Percentiles rank a stretch among this genome's conserved stretches.
Conservation (phyloP, 2,797 vertebrate species). For the Oryzias sinensis region DNA sequence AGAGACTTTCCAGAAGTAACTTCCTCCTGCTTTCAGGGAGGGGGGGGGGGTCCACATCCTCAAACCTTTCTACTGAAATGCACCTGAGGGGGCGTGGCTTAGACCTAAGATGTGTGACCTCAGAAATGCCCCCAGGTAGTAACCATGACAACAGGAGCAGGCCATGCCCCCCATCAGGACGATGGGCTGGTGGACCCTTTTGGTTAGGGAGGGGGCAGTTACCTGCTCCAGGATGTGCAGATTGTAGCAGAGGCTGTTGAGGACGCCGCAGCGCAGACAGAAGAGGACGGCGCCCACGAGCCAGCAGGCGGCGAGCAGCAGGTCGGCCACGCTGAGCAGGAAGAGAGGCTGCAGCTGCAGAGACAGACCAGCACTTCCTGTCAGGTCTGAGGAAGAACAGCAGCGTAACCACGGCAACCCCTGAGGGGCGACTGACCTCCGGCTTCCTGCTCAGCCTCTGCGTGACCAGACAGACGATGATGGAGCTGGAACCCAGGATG, state of each 20-base stretch:
- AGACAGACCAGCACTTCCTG: not conserved
- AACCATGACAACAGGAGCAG: no score
- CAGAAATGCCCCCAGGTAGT: no score
- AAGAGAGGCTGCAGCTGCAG: conserved; percentile 83
- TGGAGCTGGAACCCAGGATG: conserved; percentile 68
- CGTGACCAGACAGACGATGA: conserved; percentile 55
- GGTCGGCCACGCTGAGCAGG: conserved; percentile 84
- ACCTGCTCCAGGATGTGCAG: conserved; percentile 85
- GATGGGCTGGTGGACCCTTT: no score
- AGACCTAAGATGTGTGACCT: no score
- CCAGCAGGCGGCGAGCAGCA: conserved; percentile 86
- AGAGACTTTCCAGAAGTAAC: conserved; percentile 12
- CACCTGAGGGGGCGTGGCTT: not conserved
- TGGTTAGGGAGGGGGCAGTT: not conserved
- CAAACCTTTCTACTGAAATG: not conserved
- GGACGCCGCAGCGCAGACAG: conserved; percentile 50
- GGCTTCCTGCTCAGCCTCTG: conserved; percentile 54
- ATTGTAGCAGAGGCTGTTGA: conserved; percentile 80
- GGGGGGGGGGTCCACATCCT: not conserved
- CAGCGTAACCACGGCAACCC: no score
- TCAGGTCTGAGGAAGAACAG: not conserved
- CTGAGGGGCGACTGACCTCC: conserved; percentile 56
- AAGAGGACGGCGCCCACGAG: conserved; percentile 78
- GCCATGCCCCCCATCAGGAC: no score
- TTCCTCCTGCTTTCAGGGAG: not conserved